Base-by-base conservation (phyloP, 1,140 invertebrate species). In the Panagrolaimus sp. region DNA sequence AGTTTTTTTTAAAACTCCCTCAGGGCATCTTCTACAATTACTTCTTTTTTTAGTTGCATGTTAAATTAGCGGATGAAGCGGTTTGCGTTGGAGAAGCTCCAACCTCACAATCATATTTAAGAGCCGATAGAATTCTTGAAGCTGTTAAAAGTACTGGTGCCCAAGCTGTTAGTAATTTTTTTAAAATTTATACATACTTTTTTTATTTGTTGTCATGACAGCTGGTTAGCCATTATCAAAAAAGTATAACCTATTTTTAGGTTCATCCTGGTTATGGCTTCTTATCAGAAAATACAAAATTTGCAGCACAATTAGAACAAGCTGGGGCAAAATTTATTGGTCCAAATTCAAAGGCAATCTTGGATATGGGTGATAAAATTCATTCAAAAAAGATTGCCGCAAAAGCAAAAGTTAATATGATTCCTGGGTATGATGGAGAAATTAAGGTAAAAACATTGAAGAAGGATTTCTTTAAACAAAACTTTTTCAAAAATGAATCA, bases 401-500 rank as follows among this genome's bases (percentile, higher is more conserved):
- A 28, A 84, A 86, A 69, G 90, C 90, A 69, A 87, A 86, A 44
- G 89, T 90, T 24, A 88, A 88, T 77, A 87, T 86, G 68, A 89
- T 88, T 64, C 87, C 87, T 48, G 87, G 84, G 83, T 87, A 84
- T 38, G 88, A 89, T 62, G 86, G 89, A 63, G 89, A 88, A 79
- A 84, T 89, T 24, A 80, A 87, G 75, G 87, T 38, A 38, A 38
- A n/a, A n/a, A n/a, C 84, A 88, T 98, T 0, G n/a, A 90, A 88
- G 17, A 28, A 26, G 14, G 48, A 10, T 4, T 26, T 21, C n/a
- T n/a, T n/a, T 21, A 24, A 5, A 26, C 10, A 28, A 12, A 0
- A 88, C 89, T 7, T 88, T 91, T 67, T 90, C 47, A 92, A 95
- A 84, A 94, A 93, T 0, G 76, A 89, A 55, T 88, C 90, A 48